These are phyloP conservation scores for Colletes gigas DNA, from an alignment of 1,140 invertebrate species.

Conservation along the genomic window DNA sequence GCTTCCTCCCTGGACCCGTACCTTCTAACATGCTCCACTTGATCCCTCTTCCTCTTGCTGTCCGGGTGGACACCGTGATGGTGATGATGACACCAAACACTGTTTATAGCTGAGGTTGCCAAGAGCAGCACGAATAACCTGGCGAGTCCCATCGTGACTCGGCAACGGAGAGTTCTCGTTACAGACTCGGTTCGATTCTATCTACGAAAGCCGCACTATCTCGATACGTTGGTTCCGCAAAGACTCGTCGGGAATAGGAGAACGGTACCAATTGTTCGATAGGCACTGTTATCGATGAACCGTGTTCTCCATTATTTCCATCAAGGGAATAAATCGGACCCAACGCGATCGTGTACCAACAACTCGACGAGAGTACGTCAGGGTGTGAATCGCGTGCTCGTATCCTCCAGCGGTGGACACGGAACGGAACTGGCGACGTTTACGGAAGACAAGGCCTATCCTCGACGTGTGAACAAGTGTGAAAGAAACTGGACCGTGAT, in stretches of 20 bases:
- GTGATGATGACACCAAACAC: constrained; percentile 44
- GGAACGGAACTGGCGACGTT: not conserved
- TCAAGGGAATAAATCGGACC: not conserved
- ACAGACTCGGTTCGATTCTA: not conserved
- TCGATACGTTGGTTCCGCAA: no score
- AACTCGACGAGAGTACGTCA: no score
- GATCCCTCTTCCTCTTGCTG: constrained; percentile 31
- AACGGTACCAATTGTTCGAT: not conserved
- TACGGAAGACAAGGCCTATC: not conserved
- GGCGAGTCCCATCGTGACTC: constrained; percentile 29
- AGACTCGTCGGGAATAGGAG: no score
- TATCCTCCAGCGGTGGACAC: not conserved
- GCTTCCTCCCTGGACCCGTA: constrained; percentile 17
- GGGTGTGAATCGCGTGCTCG: not conserved
- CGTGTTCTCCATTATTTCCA: constrained; percentile 2
- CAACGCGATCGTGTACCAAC: not conserved
- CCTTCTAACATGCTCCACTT: constrained; percentile 15
- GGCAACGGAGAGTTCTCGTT: not conserved
- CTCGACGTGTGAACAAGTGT: constrained; percentile 42
- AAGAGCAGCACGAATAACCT: constrained; percentile 40
- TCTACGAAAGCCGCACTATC: not conserved
- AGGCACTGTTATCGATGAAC: constrained; percentile 30
- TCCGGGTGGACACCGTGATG: constrained; percentile 39
- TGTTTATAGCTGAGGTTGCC: constrained; percentile 2
- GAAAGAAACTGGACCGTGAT: constrained; percentile 56